Percentiles rank a stretch among this genome's conserved stretches.
Evolutionary conservation across 2,888 invertebrate genomes (phyloP).

Genomic region (Orthosia incerta): DNA sequence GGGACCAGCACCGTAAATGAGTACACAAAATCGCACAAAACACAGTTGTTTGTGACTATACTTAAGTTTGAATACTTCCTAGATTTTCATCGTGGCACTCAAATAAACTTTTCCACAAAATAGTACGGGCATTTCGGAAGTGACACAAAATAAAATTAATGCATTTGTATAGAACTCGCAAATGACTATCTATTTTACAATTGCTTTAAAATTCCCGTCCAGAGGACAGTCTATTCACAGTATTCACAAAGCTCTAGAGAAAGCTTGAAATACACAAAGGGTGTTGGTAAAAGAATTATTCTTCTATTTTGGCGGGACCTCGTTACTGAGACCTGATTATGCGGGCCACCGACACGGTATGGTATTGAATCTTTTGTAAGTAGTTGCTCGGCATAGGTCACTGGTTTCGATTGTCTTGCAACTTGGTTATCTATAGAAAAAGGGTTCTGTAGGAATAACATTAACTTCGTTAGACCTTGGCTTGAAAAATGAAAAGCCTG

Average conservation of each 20-base stretch:
- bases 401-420: slow-evolving; percentile 7
- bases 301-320: slow-evolving; percentile 72
- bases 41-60: slow-evolving; percentile 51
- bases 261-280: slow-evolving; percentile 72
- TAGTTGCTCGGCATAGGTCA: slow-evolving; percentile 47
- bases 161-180: slow-evolving; percentile 42
- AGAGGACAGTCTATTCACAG: slow-evolving; percentile 64
- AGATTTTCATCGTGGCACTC: slow-evolving; percentile 45
- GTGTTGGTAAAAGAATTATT: slow-evolving; percentile 71
- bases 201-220: slow-evolving; percentile 66
- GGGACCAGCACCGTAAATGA: slow-evolving; percentile 19
- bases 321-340: slow-evolving; percentile 73
- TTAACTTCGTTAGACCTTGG: no score
- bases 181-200: slow-evolving; percentile 52
- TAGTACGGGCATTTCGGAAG: slow-evolving; percentile 31
- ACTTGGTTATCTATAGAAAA: background rate
- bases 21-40: slow-evolving; percentile 33
- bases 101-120: slow-evolving; percentile 47
- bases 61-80: slow-evolving; percentile 37
- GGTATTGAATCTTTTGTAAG: slow-evolving; percentile 65
- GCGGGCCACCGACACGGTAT: slow-evolving; percentile 67
- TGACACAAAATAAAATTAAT: slow-evolving; percentile 48
- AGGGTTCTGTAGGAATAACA: no score
- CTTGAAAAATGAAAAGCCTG: no score
- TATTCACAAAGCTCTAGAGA: slow-evolving; percentile 70